Evolutionary conservation across 1,140 invertebrate species (phyloP), one percentile per base, ranked within the genome.

Genomic region (Scaptomyza hsui): DNA sequence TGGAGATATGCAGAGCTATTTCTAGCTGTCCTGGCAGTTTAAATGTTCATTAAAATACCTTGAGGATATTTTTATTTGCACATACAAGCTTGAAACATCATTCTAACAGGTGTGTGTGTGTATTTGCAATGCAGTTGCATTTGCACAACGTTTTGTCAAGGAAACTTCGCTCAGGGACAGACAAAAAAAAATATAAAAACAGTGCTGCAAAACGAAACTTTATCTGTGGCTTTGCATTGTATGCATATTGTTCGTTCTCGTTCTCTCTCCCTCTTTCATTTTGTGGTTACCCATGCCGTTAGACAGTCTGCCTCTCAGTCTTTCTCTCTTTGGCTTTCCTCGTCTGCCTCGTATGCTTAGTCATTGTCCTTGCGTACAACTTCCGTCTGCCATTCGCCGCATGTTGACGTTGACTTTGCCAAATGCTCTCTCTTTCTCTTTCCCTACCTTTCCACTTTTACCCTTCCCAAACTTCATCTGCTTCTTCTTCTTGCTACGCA

Each of bases 351-450:
- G 56, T 79, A 51, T 74, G 68, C 76, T 79, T 79, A 77, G 70
- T 77, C 76, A 79, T 79, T 79, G 76, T 79, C 74, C 74, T 78
- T 80, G 77, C 75, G 77, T 75, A 80, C 57, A 80, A 78, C 75
- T 80, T 78, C 77, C 71, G 75, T 68, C 59, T 78, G 76, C 63
- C 74, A 77, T 73, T 73, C 70, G 61, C 61, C 61, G 70, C 63
- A 67, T 68, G 60, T 79, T 77, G 60, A 70, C 75, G 64, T 65
- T 70, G 70, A 59, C 55, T 74, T 68, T 68, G 44, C 65, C 72
- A 71, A 71, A 71, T 71, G 61, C 61, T 52, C 55, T 56, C 49
- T 41, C 13, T 39, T 9, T 37, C 13, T 7, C 15, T 18, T 47
- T 16, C 42, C 32, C 45, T 39, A 6, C 35, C 6, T 26, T 13